Base-by-base conservation (phyloP, 2,113 vertebrate genomes). In the Apus apus region DNA sequence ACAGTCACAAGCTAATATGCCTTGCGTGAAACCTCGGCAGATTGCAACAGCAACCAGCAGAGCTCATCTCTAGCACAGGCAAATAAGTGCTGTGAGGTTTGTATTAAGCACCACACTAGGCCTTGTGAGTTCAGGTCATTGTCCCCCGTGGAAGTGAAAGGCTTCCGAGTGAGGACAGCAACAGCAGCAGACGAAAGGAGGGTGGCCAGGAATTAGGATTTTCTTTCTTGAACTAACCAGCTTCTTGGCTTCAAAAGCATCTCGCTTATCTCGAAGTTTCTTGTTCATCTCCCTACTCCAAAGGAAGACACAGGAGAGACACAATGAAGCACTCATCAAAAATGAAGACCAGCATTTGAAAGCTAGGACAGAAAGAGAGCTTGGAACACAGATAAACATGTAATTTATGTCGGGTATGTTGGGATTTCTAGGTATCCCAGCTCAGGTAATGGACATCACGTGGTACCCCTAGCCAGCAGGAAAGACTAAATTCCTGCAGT, bases 201-300 rank as follows among this genome's bases (percentile, higher is more conserved):
- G 68, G 87, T 73, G 87, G 38, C 8, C 86, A 89, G 97, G 93
- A 85, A 97, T 90, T 84, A 86, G 85, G 70, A 97, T 88, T 95
- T 97, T 93, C 88, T 95, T 97, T 98, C 95, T 98, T 72, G 98
- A 97, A 98, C 98, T 98, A 98, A 99, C 98, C 98, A 97, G 98
- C 98, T 98, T 99, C 98, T 98, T 98, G 92, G 98, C 96, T 93
- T 99, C 99, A 51, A 98, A 98, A 61, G 98, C 98, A 1, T 99
- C 99, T 95, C 98, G 98, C 86, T 99, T 99, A 45, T 99, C 99
- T 32, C 99, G 98, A 19, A 99, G 97, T 70, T 98, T 98, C 70
- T 98, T 99, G 97, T 99, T 99, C 98, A 99, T 99, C 70, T 99
- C 99, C 98, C 99, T 99, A 97, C 40, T 87, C 96, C 76, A 92